Percentiles rank a stretch among this genome's conserved stretches.
Conservation (phyloP, 23 tunicate genomes). For the Styela plicata region DNA sequence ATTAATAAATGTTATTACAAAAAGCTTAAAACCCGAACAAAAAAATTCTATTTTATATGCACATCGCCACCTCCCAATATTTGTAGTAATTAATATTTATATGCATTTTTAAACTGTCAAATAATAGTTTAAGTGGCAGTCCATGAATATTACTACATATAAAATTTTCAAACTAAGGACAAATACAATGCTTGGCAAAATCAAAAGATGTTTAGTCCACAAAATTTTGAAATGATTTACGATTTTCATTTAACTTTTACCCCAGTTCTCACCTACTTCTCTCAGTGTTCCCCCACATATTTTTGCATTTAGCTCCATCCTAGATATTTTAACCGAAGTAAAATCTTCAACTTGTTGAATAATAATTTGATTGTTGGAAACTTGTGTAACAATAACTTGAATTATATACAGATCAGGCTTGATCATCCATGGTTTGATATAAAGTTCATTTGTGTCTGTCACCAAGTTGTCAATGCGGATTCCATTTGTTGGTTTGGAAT, state of each 20-base stretch:
- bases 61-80: too few relatives aligned
- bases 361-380: not conserved
- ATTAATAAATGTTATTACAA: not conserved
- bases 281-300: conserved; percentile 12
- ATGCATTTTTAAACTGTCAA: too few relatives aligned
- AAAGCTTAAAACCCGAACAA: not conserved
- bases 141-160: too few relatives aligned
- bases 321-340: not conserved
- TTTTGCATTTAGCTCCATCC: not conserved
- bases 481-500: not conserved
- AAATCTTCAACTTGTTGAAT: conserved; percentile 12
- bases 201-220: not conserved
- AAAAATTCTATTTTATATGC: too few relatives aligned
- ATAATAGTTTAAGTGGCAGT: too few relatives aligned
- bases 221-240: not conserved
- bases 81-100: too few relatives aligned
- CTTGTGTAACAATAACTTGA: not conserved
- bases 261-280: not conserved
- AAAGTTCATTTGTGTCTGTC: not conserved
- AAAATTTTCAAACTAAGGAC: not conserved
- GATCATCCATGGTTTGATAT: not conserved
- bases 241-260: not conserved
- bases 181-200: not conserved
- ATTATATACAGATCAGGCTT: not conserved
- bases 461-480: not conserved